phyloP scores from a whole-genome alignment of 2,113 vertebrate genomes.

The Mystacornis crossleyi region DNA sequence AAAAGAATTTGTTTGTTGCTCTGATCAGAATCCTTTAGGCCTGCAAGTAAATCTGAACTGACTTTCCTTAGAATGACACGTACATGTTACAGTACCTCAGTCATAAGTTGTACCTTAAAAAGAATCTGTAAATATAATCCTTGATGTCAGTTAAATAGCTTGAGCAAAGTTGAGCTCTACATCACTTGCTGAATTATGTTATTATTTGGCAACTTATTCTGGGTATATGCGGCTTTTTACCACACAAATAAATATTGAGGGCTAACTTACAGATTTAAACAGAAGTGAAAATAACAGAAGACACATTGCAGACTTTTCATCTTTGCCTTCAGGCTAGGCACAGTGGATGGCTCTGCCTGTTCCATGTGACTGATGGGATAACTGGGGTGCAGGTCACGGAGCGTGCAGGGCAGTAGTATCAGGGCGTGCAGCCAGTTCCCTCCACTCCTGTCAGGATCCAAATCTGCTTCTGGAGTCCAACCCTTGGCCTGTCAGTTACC shows the following conservation, averaged over 20 bases:
- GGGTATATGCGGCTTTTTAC: neutral
- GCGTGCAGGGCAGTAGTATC: accelerated
- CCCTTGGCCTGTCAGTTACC: neutral
- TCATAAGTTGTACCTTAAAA: neutral
- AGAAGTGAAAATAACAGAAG: neutral
- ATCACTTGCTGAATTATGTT: neutral
- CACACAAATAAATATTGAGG: neutral
- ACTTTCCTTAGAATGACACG: neutral
- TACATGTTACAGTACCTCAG: neutral
- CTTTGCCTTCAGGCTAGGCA: neutral
- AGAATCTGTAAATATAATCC: neutral
- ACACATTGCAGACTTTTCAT: neutral
- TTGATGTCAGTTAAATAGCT: neutral
- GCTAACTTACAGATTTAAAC: neutral
- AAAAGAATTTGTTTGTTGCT: neutral
- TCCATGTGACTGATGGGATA: neutral
- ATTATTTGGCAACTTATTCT: neutral
- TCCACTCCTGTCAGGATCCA: neutral
- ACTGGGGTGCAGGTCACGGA: accelerated
- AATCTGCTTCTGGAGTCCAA: neutral
- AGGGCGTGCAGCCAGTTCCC: neutral
- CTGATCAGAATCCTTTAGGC: neutral
- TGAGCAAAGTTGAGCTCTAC: neutral
- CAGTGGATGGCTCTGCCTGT: neutral
- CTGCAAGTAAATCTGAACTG: neutral